Base-by-base conservation (phyloP, 2,113 vertebrate genomes). In the Hipposideros armiger region DNA sequence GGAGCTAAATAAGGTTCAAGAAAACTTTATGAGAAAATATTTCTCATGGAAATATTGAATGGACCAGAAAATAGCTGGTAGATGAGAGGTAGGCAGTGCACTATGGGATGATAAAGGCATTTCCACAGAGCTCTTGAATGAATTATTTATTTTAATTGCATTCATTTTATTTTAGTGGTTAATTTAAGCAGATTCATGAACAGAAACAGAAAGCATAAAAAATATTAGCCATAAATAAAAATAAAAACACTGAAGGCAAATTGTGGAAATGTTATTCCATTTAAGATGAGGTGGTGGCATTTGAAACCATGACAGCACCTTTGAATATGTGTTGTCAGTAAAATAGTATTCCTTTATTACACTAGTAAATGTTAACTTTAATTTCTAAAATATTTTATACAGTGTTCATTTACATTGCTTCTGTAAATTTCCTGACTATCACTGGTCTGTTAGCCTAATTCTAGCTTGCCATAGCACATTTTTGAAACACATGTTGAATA, bases 81-180 rank as follows among this genome's bases (percentile, higher is more conserved):
- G 42, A n/a, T 50, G 17, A 17, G 16, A 69, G 30, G 60, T 80
- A 78, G 52, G 22, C 16, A 90, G 30, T n/a, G 52, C 81, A 93
- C 13, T 70, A 20, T 13, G 28, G 52, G 45, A 54, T 76, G 32
- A 85, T 67, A 11, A 64, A 86, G n/a, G 19, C 16, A 50, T 93
- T 95, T 82, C 6, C 60, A 70, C 16, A 66, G 36, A 70, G 30
- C 82, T 91, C 22, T 88, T 78, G 32, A 95, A 67, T 78, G 50
- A 72, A 78, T 86, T 90, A 36, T 56, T 58, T 67, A 19, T 64
- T 87, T 84, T 74, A 96, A 64, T 56, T 94, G 58, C 15, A 32
- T 91, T 91, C 19, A 86, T 95, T 90, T 96, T 89, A 92, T 91
- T 89, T 64, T 80, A 69, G 50, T 81, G 26, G 64, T 64, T 70